These are phyloP conservation scores for Pedicia rivosa DNA, from an alignment of 2,888 invertebrate genomes.

Conservation along the genomic window DNA sequence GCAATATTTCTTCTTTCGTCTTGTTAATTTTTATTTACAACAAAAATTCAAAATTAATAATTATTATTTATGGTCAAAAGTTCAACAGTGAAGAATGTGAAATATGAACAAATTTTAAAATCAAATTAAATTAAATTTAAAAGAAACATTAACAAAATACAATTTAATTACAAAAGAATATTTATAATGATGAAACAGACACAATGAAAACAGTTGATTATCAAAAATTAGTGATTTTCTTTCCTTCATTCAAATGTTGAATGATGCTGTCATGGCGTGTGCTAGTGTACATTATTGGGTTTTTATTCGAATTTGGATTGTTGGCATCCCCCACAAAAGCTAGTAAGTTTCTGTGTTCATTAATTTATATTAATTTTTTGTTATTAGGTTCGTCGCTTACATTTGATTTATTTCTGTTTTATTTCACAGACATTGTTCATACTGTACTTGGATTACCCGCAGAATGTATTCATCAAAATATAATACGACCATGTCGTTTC, in stretches of 20 bases:
- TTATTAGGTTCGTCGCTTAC: not conserved
- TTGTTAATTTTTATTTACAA: too few species aligned
- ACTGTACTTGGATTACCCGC: slow-evolving; percentile 26
- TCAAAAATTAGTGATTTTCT: not conserved
- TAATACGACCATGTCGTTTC: slow-evolving; percentile 48
- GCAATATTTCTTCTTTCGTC: too few species aligned
- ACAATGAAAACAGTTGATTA: not conserved
- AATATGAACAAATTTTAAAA: too few species aligned
- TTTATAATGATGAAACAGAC: too few species aligned
- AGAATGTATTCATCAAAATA: slow-evolving; percentile 34
- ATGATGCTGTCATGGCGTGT: slow-evolving; percentile 8
- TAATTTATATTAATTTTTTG: not conserved
- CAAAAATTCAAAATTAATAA: too few species aligned
- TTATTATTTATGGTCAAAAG: too few species aligned
- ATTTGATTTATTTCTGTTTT: not conserved
- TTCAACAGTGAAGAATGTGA: too few species aligned
- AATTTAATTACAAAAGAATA: too few species aligned
- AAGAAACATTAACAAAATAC: too few species aligned
- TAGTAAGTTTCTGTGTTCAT: not conserved
- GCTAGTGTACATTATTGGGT: not conserved
- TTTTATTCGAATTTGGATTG: too few species aligned
- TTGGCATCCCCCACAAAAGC: not conserved
- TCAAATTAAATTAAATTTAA: too few species aligned
- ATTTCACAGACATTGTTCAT: slow-evolving; percentile 23
- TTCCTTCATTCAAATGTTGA: slow-evolving; percentile 4